Base-by-base conservation (phyloP, 2,888 invertebrate species). In the Papilio elwesi region DNA sequence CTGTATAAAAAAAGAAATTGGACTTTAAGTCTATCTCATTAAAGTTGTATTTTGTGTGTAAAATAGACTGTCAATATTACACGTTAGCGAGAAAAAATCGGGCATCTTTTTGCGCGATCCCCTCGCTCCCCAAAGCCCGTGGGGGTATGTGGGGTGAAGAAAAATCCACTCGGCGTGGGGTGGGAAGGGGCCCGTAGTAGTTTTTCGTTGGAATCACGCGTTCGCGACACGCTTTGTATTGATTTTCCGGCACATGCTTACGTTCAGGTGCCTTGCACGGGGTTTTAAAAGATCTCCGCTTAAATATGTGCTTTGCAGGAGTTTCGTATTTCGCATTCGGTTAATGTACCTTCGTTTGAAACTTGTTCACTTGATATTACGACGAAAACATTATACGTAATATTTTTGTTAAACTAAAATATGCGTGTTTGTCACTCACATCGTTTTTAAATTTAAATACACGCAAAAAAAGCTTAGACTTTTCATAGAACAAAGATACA, bases 151-250 rank as follows among this genome's bases (percentile, higher is more conserved):
- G 82, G 91, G 89, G 88, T 82, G 86, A 89, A 90, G 86, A 90
- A 90, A 90, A 90, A 90, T 89, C 89, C 88, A 82, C 81, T 79
- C 76, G 79, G 82, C 82, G 82, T 82, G 85, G 83, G 80, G 80
- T 79, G 80, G 78, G 80, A 78, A 79, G 74, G 76, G 81, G 80
- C 79, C 82, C 84, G 83, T 83, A 91, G 91, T 93, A 93, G 93
- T 93, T 93, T 93, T 92, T 92, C 93, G 92, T 88, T 81, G 91
- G 90, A 86, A 92, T 91, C 90, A 93, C 92, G 91, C 90, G 90
- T 90, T 88, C 82, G 84, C 91, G 92, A 93, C 92, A 92, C 87
- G 89, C 85, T 86, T 74, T 72, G 91, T 93, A 93, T 93, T 90
- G 93, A 93, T 93, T 93, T 93, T 92, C 83, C 83, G 85, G 87